Percentiles rank a stretch among this genome's conserved stretches.
Evolutionary conservation across 2,888 invertebrate species (phyloP).

Genomic region (Melieria omissa): DNA sequence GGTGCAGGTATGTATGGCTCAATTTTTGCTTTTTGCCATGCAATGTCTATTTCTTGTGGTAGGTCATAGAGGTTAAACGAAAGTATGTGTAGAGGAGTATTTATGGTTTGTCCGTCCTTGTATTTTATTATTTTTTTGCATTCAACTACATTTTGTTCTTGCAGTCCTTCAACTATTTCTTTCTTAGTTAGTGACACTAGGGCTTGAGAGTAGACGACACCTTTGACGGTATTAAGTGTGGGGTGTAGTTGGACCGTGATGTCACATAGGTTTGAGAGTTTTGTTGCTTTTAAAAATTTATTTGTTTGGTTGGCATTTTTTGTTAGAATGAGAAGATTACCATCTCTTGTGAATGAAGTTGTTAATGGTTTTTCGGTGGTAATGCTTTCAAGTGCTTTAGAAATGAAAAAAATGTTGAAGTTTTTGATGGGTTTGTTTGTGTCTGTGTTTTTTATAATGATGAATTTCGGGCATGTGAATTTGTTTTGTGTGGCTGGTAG

Average conservation of each 20-base stretch:
- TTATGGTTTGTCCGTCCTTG: neutral
- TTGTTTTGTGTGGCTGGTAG: too few species aligned
- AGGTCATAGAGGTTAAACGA: slow-evolving; percentile 25
- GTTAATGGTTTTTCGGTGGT: neutral
- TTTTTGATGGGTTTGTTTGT: too few species aligned
- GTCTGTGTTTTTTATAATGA: too few species aligned
- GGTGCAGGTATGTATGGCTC: neutral
- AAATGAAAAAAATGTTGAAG: too few species aligned
- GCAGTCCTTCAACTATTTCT: slow-evolving; percentile 3
- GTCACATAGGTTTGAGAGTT: too few species aligned
- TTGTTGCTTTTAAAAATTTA: too few species aligned
- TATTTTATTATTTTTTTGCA: slow-evolving; percentile 17
- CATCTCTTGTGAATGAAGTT: neutral
- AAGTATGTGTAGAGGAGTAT: slow-evolving; percentile 26
- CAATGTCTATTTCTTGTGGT: slow-evolving; percentile 18
- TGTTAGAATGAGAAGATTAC: neutral
- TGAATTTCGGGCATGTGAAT: neutral
- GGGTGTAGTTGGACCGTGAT: too few species aligned
- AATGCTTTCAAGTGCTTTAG: neutral
- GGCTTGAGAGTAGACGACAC: too few species aligned
- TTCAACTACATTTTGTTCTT: slow-evolving; percentile 16
- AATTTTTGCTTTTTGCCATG: slow-evolving; percentile 23
- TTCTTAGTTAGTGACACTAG: neutral
- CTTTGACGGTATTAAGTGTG: too few species aligned
- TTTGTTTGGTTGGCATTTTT: neutral